phyloP scores from a whole-genome alignment of 2,888 invertebrate species.

The Mayetiola destructor region DNA sequence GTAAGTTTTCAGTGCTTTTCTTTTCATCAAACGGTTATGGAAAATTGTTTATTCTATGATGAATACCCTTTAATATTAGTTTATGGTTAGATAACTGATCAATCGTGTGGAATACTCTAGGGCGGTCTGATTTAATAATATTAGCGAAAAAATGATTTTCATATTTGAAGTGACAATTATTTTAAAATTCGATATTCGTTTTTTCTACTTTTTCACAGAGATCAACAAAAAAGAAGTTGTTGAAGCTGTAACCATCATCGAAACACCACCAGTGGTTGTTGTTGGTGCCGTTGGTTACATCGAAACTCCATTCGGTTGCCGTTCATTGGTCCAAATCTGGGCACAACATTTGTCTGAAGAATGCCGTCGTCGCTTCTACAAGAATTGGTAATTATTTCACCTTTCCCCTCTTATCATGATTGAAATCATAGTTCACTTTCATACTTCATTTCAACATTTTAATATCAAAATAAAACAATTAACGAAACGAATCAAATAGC shows the following conservation, averaged over 20 bases:
- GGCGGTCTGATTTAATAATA: conserved; percentile 33
- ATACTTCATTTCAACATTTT: neutral
- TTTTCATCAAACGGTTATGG: conserved; percentile 11
- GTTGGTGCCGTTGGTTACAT: conserved; percentile 98
- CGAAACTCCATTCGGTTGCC: conserved; percentile 93
- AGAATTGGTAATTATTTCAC: conserved; percentile 76
- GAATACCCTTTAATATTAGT: conserved; percentile 14
- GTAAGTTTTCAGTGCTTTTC: conserved; percentile 47
- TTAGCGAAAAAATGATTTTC: neutral
- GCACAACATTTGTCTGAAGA: conserved; percentile 98
- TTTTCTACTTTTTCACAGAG: conserved; percentile 45
- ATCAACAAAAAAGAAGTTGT: conserved; percentile 99
- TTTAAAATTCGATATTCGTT: conserved; percentile 11
- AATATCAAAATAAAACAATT: neutral
- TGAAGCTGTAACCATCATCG: conserved; percentile 95
- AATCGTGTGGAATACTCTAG: conserved; percentile 32
- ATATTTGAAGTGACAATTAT: no score
- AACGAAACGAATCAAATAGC: conserved; percentile 29
- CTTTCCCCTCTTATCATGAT: conserved; percentile 22
- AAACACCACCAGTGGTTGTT: conserved; percentile 95
- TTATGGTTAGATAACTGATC: conserved; percentile 21
- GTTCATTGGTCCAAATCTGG: conserved; percentile 91
- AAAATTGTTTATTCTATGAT: conserved; percentile 1
- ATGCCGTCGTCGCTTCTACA: conserved; percentile 96
- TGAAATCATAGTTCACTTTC: neutral